Conservation (phyloP, 2,797 vertebrate species). For the Typhlichthys eigenmanni region DNA sequence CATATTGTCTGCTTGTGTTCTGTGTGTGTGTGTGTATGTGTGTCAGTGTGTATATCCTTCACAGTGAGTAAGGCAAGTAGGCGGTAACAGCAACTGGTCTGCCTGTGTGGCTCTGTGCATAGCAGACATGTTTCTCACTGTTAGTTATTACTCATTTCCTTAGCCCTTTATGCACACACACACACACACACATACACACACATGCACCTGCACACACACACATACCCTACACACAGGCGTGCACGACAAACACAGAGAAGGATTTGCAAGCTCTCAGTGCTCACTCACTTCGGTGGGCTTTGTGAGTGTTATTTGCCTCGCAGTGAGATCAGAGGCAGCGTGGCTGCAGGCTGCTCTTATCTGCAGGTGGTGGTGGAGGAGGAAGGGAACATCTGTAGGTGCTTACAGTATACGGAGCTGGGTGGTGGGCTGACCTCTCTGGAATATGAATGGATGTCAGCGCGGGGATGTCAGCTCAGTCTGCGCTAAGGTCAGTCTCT, state of each 20-base stretch:
- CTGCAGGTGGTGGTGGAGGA: slow-evolving; percentile 39
- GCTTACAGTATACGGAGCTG: slow-evolving; percentile 34
- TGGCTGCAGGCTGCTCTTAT: slow-evolving; percentile 60
- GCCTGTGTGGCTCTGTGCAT: slow-evolving; percentile 78
- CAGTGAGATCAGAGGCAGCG: slow-evolving; percentile 59
- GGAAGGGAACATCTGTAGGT: slow-evolving; percentile 34
- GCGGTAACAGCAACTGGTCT: slow-evolving; percentile 83
- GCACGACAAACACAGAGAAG: slow-evolving; percentile 46
- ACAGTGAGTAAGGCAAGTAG: slow-evolving; percentile 84
- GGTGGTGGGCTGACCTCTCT: slow-evolving; percentile 57
- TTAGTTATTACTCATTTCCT: slow-evolving; percentile 87
- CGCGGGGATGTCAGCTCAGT: slow-evolving; percentile 64
- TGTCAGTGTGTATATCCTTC: slow-evolving; percentile 58
- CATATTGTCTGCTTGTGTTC: slow-evolving; percentile 23
- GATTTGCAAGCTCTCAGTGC: slow-evolving; percentile 63
- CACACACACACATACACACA: slow-evolving; percentile 30
- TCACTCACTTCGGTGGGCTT: slow-evolving; percentile 67
- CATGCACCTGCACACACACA: slow-evolving; percentile 18
- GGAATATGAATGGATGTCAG: slow-evolving; percentile 67
- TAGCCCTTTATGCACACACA: slow-evolving; percentile 74
- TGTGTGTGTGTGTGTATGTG: slow-evolving; percentile 29
- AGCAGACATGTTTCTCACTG: slow-evolving; percentile 83
- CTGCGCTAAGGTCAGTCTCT: slow-evolving; percentile 74
- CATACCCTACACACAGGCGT: not conserved
- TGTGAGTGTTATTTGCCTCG: slow-evolving; percentile 60